phyloP scores from a whole-genome alignment of 2,888 invertebrate genomes.

The Neuroscelio doddi region DNA sequence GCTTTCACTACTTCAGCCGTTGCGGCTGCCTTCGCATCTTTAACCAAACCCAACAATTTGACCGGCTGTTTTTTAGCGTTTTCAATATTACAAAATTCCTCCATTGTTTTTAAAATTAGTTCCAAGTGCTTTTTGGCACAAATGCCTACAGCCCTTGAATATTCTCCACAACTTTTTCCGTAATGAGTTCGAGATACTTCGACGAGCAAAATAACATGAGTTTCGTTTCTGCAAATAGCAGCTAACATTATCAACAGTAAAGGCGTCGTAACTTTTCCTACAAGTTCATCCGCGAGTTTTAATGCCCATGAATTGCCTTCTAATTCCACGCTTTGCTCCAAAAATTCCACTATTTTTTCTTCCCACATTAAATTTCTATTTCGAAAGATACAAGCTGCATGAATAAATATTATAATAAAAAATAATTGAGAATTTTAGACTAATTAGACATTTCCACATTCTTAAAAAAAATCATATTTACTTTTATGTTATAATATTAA shows the following conservation, averaged over 20 bases:
- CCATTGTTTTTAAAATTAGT: slow-evolving; percentile 56
- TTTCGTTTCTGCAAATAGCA: slow-evolving; percentile 56
- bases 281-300: slow-evolving; percentile 61
- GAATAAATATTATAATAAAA: no score
- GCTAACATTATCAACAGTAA: slow-evolving; percentile 56
- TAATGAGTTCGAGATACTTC: slow-evolving; percentile 53
- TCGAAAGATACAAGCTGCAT: no score
- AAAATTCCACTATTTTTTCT: slow-evolving; percentile 59
- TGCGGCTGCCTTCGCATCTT: slow-evolving; percentile 62
- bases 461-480: no score
- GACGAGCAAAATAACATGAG: slow-evolving; percentile 56
- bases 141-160: slow-evolving; percentile 61
- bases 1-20: slow-evolving; percentile 62
- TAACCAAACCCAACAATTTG: slow-evolving; percentile 60
- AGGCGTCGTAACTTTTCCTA: slow-evolving; percentile 45
- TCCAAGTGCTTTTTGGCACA: slow-evolving; percentile 59
- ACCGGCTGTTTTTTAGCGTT: slow-evolving; percentile 60
- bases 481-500: no score
- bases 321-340: slow-evolving; percentile 60
- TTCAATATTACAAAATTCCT: slow-evolving; percentile 57
- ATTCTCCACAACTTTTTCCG: slow-evolving; percentile 49
- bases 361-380: slow-evolving; percentile 59
- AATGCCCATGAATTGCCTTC: slow-evolving; percentile 62
- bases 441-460: no score
- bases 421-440: neutral